Base-by-base conservation (phyloP, 2,888 invertebrate species). In the Meta bourneti region DNA sequence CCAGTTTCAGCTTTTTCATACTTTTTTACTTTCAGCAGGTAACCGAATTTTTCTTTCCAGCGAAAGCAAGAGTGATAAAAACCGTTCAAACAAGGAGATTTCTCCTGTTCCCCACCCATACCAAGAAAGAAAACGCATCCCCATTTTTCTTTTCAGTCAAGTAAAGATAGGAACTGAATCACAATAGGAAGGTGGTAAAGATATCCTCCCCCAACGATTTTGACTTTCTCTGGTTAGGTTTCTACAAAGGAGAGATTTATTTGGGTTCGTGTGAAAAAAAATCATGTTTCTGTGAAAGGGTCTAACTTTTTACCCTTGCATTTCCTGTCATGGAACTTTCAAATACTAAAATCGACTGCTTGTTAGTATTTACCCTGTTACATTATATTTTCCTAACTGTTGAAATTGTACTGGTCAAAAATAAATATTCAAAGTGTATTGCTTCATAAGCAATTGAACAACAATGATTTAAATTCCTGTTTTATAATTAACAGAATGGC, bases 101-200 rank as follows among this genome's bases (percentile, higher is more conserved):
- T 61, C 61, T 6, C 13, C 61, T 61, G 61, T 61, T 61, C 61
- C 61, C 61, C 34, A 34, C 61, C 61, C 61, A 61, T 16, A 11
- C 61, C 61, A 34, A 11, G 61, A 61, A 61, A 61, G 61, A 61
- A 34, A 61, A 61, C 61, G 61, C 61, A 16, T 61, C 61, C 61
- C 61, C 61, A 61, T 61, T 61, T 61, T 61, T 61, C 16, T 61
- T 61, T 5, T 9, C 61, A 16, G 11, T 61, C 61, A 5, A 11
- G 61, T 61, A 72, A 69, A 51, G 72, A 82, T 49, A 52, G 82
- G 69, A 72, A 51, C 82, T 72, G 82, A 82, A 82, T 82, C 48
- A 72, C 82, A 82, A 82, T 71, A 52, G 72, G 82, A n/a, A 51
- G 51, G 49, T 82, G 69, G 80, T 69, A 16, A 69, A 72, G 52